Percentiles rank a stretch among this genome's conserved stretches.
These are phyloP conservation scores for Bambusicola thoracicus DNA, from an alignment of 2,113 vertebrate genomes.

Conservation along the genomic window DNA sequence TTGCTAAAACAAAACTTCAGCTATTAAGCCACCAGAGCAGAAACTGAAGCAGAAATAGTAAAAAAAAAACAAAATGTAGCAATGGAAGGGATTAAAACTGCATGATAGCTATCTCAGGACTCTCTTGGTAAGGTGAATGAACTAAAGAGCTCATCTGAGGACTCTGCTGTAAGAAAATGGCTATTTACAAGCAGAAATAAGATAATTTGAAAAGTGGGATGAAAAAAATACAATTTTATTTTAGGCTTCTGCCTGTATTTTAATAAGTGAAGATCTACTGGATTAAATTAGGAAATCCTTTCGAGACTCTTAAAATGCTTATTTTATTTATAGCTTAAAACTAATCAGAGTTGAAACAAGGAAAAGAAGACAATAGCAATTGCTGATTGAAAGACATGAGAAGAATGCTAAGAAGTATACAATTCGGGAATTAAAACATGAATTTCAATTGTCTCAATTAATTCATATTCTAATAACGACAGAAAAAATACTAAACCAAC, in stretches of 20 bases:
- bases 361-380: not conserved
- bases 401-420: not conserved
- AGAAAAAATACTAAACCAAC: not conserved
- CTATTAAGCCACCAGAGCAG: conserved; percentile 71
- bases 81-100: conserved; percentile 54
- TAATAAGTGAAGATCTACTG: not conserved
- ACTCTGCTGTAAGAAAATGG: conserved; percentile 14
- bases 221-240: not conserved
- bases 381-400: not conserved
- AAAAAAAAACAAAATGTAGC: conserved; percentile 41
- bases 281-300: not conserved
- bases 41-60: conserved; percentile 68
- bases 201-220: conserved; percentile 24
- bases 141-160: conserved; percentile 27
- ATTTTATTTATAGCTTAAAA: not conserved
- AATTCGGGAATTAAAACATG: not conserved
- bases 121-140: conserved; percentile 57
- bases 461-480: not conserved
- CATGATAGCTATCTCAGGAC: conserved; percentile 58
- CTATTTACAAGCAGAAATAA: conserved; percentile 46
- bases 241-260: not conserved
- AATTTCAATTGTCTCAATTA: not conserved
- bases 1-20: conserved; percentile 46
- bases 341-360: not conserved
- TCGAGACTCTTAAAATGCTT: not conserved